Base-by-base conservation (phyloP, 2,888 invertebrate species). In the Clivina fossor region DNA sequence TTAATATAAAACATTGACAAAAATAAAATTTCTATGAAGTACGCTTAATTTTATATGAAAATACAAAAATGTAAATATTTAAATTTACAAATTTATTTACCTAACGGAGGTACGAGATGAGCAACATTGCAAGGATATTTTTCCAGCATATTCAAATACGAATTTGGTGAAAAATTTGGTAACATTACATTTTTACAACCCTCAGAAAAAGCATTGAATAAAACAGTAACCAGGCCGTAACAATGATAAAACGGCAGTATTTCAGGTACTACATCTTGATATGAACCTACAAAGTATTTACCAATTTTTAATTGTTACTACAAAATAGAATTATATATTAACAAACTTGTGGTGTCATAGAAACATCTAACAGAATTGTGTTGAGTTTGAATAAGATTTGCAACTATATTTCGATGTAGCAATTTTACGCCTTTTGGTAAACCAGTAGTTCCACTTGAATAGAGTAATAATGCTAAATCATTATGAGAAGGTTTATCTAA, bases 361-460 rank as follows among this genome's bases (percentile, higher is more conserved):
- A 28, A 47, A 1, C 38, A 4, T 9, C 11, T 67, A 64, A 15
- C 41, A 35, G 2, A 64, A 15, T 58, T 66, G 64, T 9, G 66
- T 44, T 18, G 66, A 58, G 13, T 64, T 62, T 74, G 77, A 9
- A 65, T 68, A 3, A 78, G 70, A 63, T 84, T 82, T 0, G 80
- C 69, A 16, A 81, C 63, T 1, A 84, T 59, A 70, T 82, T 82
- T 22, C 66, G 72, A 69, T 86, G 82, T 0, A 83, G 79, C 1
- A 88, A 74, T 63, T 81, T 77, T 0, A 89, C 88, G 2, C 87
- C 88, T 74, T 90, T 90, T 0, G 89, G 85, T 44, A 86, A 60
- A 0, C 93, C 93, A 0, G 92, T 93, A 0, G 93, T 93, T 1
- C 90, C 90, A 69, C 91, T 91, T 2, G 91, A 92, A 71, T 88